phyloP scores from a whole-genome alignment of 2,888 invertebrate species.

The Temnothorax unifasciatus region DNA sequence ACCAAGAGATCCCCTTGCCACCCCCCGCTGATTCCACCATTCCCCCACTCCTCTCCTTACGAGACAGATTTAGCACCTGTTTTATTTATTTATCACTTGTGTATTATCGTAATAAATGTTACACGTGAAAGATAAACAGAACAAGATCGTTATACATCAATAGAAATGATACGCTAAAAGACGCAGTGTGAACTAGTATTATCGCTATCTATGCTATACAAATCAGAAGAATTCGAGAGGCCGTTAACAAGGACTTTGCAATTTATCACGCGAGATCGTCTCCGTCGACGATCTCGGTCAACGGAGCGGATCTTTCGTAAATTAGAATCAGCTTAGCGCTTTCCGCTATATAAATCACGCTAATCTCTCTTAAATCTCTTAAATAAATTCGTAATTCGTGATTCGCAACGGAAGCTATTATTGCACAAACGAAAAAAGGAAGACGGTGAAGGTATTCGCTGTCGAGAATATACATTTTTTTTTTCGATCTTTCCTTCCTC shows the following conservation, averaged over 20 bases:
- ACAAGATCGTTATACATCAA: conserved; percentile 69
- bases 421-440: conserved; percentile 41
- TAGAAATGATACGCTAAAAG: conserved; percentile 69
- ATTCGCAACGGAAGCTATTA: conserved; percentile 18
- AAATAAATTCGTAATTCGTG: background rate
- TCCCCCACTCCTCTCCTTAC: conserved; percentile 39
- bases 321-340: conserved; percentile 44
- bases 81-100: conserved; percentile 77
- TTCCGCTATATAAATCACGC: background rate
- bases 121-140: conserved; percentile 76
- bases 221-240: conserved; percentile 52
- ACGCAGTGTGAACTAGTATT: conserved; percentile 58
- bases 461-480: conserved; percentile 56
- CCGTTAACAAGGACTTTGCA: conserved; percentile 37
- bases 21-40: background rate
- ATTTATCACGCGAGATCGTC: conserved; percentile 28
- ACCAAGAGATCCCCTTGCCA: background rate
- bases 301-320: conserved; percentile 18
- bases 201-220: conserved; percentile 51
- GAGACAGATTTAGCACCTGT: conserved; percentile 50
- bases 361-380: conserved; percentile 16
- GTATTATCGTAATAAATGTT: conserved; percentile 77
- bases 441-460: conserved; percentile 30
- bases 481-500: conserved; percentile 58
- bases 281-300: background rate